phyloP scores from a whole-genome alignment of 2,797 vertebrate genomes.

The Tamandua tetradactyla region DNA sequence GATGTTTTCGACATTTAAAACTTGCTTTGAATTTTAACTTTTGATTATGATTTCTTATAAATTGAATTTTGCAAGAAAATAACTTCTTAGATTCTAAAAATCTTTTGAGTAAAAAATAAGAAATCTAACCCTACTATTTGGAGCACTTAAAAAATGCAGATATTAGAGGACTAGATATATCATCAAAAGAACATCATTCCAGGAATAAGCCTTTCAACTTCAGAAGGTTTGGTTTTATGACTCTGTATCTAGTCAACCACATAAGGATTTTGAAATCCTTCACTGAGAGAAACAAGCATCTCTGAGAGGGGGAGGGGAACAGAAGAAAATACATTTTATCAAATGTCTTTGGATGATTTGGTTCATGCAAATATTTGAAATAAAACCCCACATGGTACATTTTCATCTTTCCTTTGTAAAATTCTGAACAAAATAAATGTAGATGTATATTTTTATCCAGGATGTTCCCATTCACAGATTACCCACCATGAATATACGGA shows the following conservation, averaged over 20 bases:
- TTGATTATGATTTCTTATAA: constrained; percentile 40
- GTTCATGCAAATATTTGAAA: constrained; percentile 31
- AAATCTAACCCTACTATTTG: constrained; percentile 8
- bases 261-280: constrained; percentile 53
- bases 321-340: constrained; percentile 48
- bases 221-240: constrained; percentile 55
- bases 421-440: background rate
- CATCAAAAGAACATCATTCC: constrained; percentile 57
- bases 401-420: constrained; percentile 28
- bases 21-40: constrained; percentile 41
- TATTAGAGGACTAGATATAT: constrained; percentile 54
- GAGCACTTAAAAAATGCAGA: constrained; percentile 60
- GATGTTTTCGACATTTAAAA: background rate
- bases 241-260: background rate
- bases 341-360: background rate
- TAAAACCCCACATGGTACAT: constrained; percentile 13
- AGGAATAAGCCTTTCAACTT: constrained; percentile 58
- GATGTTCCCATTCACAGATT: background rate
- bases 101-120: constrained; percentile 60
- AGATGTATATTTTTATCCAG: background rate
- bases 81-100: constrained; percentile 47
- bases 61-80: constrained; percentile 48
- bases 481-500: background rate
- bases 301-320: background rate
- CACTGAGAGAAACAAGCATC: background rate